Percentiles rank a stretch among this genome's conserved stretches.
Conservation (phyloP, 2,113 vertebrate species). For the Scartelaos histophorus region DNA sequence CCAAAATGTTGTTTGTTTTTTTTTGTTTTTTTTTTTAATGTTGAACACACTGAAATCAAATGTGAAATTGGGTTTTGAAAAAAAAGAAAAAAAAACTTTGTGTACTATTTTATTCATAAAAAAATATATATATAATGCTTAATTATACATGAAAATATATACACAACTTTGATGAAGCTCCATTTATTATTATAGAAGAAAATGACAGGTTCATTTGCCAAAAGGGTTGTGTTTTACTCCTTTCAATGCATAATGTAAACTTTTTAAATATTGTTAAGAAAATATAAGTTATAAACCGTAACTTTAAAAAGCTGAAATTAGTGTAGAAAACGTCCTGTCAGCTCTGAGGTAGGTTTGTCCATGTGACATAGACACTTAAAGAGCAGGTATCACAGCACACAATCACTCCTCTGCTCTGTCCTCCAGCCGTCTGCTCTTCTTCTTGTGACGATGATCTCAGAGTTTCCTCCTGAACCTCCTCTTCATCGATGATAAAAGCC, state of each 20-base stretch:
- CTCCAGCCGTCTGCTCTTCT: constrained; percentile 14
- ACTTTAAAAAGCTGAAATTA: neutral
- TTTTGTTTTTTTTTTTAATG: neutral
- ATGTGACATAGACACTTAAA: constrained; percentile 70
- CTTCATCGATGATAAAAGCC: constrained; percentile 54
- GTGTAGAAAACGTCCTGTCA: neutral
- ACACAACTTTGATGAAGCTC: neutral
- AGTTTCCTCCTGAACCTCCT: constrained; percentile 52
- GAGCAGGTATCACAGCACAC: constrained; percentile 79
- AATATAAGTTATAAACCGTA: neutral
- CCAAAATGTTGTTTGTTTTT: too few species aligned
- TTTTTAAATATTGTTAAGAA: neutral
- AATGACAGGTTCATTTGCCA: neutral
- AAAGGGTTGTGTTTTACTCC: neutral
- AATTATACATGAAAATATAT: neutral
- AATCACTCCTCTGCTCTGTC: constrained; percentile 32
- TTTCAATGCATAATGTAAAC: neutral
- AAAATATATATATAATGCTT: neutral
- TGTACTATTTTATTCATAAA: neutral
- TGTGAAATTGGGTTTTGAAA: neutral
- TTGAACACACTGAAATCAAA: neutral
- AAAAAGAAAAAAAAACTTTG: neutral
- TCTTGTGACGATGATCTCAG: constrained; percentile 5
- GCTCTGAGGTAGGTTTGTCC: neutral
- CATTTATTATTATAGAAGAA: neutral